These are phyloP conservation scores for Trachythela sp. DNA, from an alignment of 64 coral and sea anemone species.

Conservation along the genomic window DNA sequence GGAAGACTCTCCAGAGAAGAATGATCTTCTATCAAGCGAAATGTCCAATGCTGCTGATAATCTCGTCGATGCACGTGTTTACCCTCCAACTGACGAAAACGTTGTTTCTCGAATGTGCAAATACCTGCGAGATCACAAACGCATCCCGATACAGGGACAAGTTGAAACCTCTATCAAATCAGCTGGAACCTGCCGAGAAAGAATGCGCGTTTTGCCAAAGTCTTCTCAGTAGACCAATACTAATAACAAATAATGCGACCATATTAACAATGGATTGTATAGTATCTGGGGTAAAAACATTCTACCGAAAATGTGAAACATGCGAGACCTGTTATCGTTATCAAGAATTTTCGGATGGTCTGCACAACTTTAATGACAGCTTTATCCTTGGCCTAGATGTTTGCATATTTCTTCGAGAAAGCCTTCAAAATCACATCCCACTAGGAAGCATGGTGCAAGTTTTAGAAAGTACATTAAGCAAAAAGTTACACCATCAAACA, in stretches of 20 bases:
- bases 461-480: not conserved
- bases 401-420: not conserved
- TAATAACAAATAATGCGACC: not conserved
- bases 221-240: not conserved
- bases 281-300: not conserved
- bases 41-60: not conserved
- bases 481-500: not conserved
- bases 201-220: not conserved
- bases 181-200: not conserved
- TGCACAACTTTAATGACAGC: not conserved
- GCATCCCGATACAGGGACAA: not conserved
- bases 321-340: not conserved
- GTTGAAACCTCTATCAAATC: not conserved
- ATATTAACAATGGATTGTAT: not conserved
- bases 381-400: not conserved
- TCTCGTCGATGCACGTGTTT: not conserved
- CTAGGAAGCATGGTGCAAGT: not conserved
- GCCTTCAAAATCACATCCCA: conserved; percentile 4
- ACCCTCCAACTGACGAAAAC: not conserved
- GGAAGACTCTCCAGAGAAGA: not conserved
- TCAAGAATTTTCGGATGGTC: not conserved
- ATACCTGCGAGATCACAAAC: not conserved
- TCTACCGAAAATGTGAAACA: not conserved
- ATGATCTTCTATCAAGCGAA: not conserved
- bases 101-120: not conserved